Conservation (phyloP, 2,888 invertebrate genomes). For the Drosophila suboccidentalis region DNA sequence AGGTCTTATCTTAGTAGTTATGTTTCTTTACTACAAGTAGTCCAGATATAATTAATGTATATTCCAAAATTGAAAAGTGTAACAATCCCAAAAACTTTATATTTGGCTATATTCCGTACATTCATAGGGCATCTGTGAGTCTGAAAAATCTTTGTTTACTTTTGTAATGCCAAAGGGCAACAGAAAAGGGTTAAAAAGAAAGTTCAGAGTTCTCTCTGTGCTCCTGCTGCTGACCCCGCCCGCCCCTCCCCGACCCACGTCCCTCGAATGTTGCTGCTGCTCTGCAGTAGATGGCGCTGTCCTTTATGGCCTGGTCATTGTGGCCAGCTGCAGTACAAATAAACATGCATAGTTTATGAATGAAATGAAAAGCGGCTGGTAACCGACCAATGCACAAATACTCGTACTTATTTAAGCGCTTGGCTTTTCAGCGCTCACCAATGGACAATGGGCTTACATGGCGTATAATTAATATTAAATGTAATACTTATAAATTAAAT, state of each 20-base stretch:
- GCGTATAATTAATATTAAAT: conserved; percentile 82
- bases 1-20: background rate
- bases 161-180: conserved; percentile 48
- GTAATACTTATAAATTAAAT: conserved; percentile 79
- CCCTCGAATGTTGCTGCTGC: conserved; percentile 1
- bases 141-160: background rate
- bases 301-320: conserved; percentile 66
- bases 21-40: background rate
- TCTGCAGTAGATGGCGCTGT: conserved; percentile 23
- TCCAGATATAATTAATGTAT: background rate
- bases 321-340: conserved; percentile 74
- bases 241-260: background rate
- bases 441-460: conserved; percentile 65
- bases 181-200: conserved; percentile 61
- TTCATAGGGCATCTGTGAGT: conserved; percentile 10
- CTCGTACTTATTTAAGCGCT: conserved; percentile 52
- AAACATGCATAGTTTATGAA: conserved; percentile 78
- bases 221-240: background rate
- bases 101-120: too few relatives aligned
- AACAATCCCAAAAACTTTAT: background rate
- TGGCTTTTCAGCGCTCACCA: conserved; percentile 60
- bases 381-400: conserved; percentile 53
- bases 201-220: conserved; percentile 21
- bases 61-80: background rate
- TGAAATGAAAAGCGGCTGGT: conserved; percentile 72